These are phyloP conservation scores for Ostrea denselamellosa DNA, from an alignment of 1,140 invertebrate species.

Conservation along the genomic window DNA sequence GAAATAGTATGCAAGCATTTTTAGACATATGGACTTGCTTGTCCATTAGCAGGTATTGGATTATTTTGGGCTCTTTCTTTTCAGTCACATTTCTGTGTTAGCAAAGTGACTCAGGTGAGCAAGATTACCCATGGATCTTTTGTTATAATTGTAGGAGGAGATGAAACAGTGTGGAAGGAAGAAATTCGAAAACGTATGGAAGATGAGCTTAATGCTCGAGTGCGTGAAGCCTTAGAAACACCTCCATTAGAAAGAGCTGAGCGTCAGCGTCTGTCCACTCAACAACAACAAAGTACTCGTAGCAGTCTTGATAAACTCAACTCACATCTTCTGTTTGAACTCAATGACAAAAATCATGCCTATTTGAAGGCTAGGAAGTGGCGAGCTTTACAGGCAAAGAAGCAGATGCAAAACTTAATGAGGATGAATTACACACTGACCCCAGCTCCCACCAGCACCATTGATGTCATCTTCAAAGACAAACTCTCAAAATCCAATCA, in stretches of 20 bases:
- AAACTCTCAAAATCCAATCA: constrained; percentile 72
- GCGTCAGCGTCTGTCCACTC: constrained; percentile 47
- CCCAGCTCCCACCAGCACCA: constrained; percentile 48
- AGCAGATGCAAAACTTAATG: constrained; percentile 63
- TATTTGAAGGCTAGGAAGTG: constrained; percentile 64
- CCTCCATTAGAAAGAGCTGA: constrained; percentile 72
- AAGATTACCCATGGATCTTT: neutral
- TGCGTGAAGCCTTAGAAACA: constrained; percentile 76
- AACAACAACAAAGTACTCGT: constrained; percentile 51
- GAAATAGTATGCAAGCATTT: no score
- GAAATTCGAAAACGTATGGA: constrained; percentile 74
- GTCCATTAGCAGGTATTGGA: no score
- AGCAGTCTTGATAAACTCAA: constrained; percentile 63
- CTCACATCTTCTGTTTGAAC: constrained; percentile 67
- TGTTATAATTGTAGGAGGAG: neutral
- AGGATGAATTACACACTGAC: constrained; percentile 63
- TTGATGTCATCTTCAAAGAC: constrained; percentile 70
- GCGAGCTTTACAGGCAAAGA: constrained; percentile 66
- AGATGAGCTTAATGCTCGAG: constrained; percentile 71
- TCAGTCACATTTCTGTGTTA: no score
- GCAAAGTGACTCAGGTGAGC: no score
- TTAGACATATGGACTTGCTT: no score
- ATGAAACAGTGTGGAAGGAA: constrained; percentile 68
- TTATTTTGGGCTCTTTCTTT: no score
- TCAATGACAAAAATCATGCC: constrained; percentile 64